A percentile compares a stretch with the other conserved stretches of the same genome.
phyloP scores from a whole-genome alignment of 1,140 invertebrate species.

The Drosophila seguyi region DNA sequence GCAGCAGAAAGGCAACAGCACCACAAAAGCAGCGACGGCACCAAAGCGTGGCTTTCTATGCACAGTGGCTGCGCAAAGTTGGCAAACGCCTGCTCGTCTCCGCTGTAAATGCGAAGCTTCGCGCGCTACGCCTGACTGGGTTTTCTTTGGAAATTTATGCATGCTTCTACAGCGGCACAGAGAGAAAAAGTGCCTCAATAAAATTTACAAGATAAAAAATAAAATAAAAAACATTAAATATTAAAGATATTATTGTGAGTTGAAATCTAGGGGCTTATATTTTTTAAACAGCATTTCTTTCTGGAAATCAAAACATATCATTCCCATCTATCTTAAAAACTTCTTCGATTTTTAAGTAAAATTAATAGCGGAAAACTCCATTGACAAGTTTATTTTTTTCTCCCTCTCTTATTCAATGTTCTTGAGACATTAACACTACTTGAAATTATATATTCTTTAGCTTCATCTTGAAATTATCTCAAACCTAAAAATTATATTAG shows the following conservation, averaged over 20 bases:
- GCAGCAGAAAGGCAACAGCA: slow-evolving; percentile 8
- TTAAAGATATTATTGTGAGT: not conserved
- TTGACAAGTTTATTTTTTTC: no score
- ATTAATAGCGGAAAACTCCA: not conserved
- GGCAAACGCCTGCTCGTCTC: slow-evolving; percentile 33
- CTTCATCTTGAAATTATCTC: not conserved
- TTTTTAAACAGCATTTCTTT: no score
- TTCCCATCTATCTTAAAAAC: no score
- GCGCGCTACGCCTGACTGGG: slow-evolving; percentile 31
- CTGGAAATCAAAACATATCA: no score
- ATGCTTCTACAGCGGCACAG: slow-evolving; percentile 13
- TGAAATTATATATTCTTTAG: no score
- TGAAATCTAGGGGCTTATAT: no score
- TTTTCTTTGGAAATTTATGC: slow-evolving; percentile 52
- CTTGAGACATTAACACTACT: no score
- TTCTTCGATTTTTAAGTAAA: no score
- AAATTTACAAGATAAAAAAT: no score
- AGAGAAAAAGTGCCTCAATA: not conserved
- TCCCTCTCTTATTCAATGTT: no score
- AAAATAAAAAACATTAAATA: no score
- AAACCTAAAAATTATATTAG: not conserved
- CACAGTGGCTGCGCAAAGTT: slow-evolving; percentile 72
- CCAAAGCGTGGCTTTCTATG: slow-evolving; percentile 78
- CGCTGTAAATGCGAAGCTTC: slow-evolving; percentile 15
- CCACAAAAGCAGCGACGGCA: slow-evolving; percentile 41